Base-by-base conservation (phyloP, 64 coral and sea anemone species). In the Hydrozoanthus tunicans region DNA sequence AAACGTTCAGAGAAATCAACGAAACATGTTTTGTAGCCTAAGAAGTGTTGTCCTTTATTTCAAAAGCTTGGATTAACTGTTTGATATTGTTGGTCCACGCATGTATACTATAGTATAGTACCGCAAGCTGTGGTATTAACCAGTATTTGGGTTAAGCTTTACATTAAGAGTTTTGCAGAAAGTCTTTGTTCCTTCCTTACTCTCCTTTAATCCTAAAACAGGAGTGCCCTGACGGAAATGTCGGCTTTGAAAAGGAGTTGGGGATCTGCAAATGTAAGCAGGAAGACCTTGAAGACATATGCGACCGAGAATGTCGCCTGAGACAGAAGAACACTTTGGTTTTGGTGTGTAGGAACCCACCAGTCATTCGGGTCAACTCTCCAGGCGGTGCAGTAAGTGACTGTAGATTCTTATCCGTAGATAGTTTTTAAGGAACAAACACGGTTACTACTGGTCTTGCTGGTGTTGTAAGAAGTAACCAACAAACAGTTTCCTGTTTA, bases 181-280 rank as follows among this genome's bases (percentile, higher is more conserved):
- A 3, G n/a, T 74, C 8, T 81, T 81, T 81, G 1, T 73, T 79
- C 0, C 61, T 2, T 43, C 51, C 12, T 64, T 56, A 57, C 26
- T 65, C 77, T 53, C 20, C 56, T 6, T 89, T 78, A 12, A 63
- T 66, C 79, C 53, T 2, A 60, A 9, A 82, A 71, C 58, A 92
- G 93, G 68, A 89, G 24, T 98, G 96, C 27, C 26, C 14, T 6
- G n/a, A 17, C 9, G 94, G 94, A 58, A 90, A 86, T 51, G 92
- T 99, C 20, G 97, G 97, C 7, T 99, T 99, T 80, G 92, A 92
- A 5, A 93, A 88, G 57, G 89, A 94, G 64, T 84, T 93, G 7
- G 97, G 92, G 51, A 53, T 99, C 53, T 99, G 97, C 72, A 90
- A 84, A 62, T 99, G 97, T 76, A 91, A 92, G 67, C 91, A 93